phyloP scores from a whole-genome alignment of 2,888 invertebrate genomes.

The Catonia carolina region DNA sequence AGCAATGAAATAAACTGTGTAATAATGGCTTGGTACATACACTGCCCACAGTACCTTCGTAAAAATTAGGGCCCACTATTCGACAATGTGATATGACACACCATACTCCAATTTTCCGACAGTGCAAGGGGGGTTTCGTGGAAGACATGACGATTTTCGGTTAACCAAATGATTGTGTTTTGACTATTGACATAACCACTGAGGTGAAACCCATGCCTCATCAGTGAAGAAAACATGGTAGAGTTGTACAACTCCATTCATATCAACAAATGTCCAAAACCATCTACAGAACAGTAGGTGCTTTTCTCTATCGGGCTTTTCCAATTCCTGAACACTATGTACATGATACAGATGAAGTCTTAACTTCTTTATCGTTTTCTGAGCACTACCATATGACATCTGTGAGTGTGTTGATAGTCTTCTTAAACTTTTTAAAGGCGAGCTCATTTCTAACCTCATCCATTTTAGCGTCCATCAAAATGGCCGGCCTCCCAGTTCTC shows the following conservation, averaged over 20 bases:
- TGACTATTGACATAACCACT: neutral
- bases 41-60: slow-evolving; percentile 6
- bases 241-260: neutral
- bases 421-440: neutral
- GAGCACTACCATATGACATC: slow-evolving; percentile 4
- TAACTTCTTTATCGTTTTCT: neutral
- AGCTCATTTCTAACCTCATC: neutral
- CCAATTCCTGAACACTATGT: neutral
- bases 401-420: neutral
- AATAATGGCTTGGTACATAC: slow-evolving; percentile 12
- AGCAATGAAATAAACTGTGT: slow-evolving; percentile 13
- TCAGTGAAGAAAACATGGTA: neutral
- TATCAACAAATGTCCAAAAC: neutral
- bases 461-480: neutral
- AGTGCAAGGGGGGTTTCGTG: neutral
- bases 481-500: neutral
- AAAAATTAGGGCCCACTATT: slow-evolving; percentile 20
- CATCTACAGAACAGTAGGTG: neutral
- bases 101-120: neutral
- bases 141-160: neutral
- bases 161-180: neutral
- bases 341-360: neutral
- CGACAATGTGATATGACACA: neutral
- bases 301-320: neutral
- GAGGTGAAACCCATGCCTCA: neutral